A percentile compares a stretch with the other conserved stretches of the same genome.
phyloP scores from a whole-genome alignment of 2,888 invertebrate species.

The Ischnus inquisitorius region DNA sequence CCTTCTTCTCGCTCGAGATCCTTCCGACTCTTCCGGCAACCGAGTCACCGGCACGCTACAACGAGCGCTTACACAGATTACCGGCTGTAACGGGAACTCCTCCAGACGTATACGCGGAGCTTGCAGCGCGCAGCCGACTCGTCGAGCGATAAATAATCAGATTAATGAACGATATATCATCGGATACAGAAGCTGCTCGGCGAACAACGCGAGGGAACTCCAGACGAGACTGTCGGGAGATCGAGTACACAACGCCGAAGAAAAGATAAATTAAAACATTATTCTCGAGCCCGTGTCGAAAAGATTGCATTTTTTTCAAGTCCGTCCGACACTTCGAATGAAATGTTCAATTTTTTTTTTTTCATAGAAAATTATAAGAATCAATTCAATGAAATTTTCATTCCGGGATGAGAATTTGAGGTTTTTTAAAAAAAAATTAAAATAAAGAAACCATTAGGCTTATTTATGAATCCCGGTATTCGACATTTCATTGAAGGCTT shows the following conservation, averaged over 20 bases:
- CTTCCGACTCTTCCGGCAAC: conserved; percentile 41
- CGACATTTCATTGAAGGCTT: too few species aligned
- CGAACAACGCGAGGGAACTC: background rate
- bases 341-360: too few species aligned
- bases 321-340: too few species aligned
- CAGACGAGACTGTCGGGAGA: background rate
- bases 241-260: background rate
- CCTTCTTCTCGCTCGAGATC: conserved; percentile 37
- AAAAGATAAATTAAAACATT: background rate
- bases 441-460: too few species aligned
- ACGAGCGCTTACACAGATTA: conserved; percentile 70
- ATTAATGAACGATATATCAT: conserved; percentile 74
- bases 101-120: conserved; percentile 19
- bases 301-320: background rate
- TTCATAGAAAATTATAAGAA: too few species aligned
- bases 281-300: too few species aligned
- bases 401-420: too few species aligned
- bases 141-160: conserved; percentile 72
- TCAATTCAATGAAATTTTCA: too few species aligned
- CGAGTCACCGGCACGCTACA: conserved; percentile 54
- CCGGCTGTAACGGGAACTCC: conserved; percentile 61
- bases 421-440: too few species aligned
- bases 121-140: conserved; percentile 46
- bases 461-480: too few species aligned
- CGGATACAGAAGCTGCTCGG: conserved; percentile 31